Evolutionary conservation across 2,797 vertebrate genomes (phyloP).

Genomic region (Chelon labrosus): DNA sequence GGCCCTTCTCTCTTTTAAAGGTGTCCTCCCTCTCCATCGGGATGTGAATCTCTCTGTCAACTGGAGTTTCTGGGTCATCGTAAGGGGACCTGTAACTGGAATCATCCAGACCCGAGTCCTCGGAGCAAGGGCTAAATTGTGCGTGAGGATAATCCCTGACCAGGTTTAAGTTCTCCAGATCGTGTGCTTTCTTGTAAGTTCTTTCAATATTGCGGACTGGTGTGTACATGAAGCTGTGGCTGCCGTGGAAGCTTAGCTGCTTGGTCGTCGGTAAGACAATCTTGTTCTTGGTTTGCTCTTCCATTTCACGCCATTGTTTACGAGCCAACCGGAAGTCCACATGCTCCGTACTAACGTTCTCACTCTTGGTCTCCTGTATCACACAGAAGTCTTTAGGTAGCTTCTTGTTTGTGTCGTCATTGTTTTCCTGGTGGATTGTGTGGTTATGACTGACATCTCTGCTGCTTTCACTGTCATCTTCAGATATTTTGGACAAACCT

Average conservation of each 20-base stretch:
- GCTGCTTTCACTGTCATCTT: conserved; percentile 82
- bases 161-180: conserved; percentile 79
- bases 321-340: conserved; percentile 87
- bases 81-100: conserved; percentile 84
- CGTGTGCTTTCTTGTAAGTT: conserved; percentile 75
- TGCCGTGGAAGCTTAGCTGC: conserved; percentile 77
- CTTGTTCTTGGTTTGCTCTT: conserved; percentile 84
- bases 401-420: conserved; percentile 77
- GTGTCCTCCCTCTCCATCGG: conserved; percentile 82
- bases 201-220: conserved; percentile 85
- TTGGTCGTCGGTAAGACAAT: conserved; percentile 72
- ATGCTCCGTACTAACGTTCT: conserved; percentile 87
- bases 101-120: conserved; percentile 86
- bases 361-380: conserved; percentile 86
- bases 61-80: conserved; percentile 82
- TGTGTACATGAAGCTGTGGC: conserved; percentile 87
- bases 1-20: conserved; percentile 73
- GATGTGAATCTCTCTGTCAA: conserved; percentile 84
- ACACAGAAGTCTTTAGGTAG: conserved; percentile 88
- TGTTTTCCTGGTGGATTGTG: conserved; percentile 39
- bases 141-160: conserved; percentile 77
- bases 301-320: conserved; percentile 87
- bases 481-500: conserved; percentile 84
- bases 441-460: conserved; percentile 66
- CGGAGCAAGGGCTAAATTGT: conserved; percentile 86